A percentile compares a stretch with the other conserved stretches of the same genome.
These are phyloP conservation scores for Nothoprocta pentlandii DNA, from an alignment of 2,113 vertebrate species.

Conservation along the genomic window DNA sequence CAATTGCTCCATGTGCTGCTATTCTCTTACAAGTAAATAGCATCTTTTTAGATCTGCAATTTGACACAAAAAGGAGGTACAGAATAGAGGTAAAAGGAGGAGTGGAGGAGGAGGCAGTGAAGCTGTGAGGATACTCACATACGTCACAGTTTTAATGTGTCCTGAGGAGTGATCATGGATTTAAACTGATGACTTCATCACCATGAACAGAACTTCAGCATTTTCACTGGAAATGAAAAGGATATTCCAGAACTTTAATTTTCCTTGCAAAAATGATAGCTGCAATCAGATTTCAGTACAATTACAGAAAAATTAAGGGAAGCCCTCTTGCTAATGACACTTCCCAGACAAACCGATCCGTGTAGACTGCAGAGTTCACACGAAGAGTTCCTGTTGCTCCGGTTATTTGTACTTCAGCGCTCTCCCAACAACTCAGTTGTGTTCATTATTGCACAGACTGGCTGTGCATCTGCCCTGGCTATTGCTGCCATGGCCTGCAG, in stretches of 20 bases:
- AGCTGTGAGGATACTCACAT: background rate
- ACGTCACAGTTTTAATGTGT: background rate
- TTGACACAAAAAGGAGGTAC: background rate
- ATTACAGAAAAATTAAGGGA: background rate
- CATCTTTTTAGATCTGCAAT: background rate
- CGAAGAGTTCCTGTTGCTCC: background rate
- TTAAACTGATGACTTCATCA: background rate
- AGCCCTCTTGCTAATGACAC: background rate
- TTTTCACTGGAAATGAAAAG: background rate
- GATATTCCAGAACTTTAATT: background rate
- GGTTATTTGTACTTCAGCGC: background rate
- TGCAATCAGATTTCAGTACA: background rate
- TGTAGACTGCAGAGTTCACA: background rate
- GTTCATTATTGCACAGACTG: background rate
- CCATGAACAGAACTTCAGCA: background rate
- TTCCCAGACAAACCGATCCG: background rate
- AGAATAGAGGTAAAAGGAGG: background rate
- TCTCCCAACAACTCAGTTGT: background rate
- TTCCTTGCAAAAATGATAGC: background rate
- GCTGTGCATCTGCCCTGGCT: background rate
- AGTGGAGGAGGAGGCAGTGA: background rate
- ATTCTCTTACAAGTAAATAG: background rate
- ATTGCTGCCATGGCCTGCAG: background rate
- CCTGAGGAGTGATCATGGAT: background rate
- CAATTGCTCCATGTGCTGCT: fast-evolving